Conservation (phyloP, 2,888 invertebrate genomes). For the Sialis fuliginosa region DNA sequence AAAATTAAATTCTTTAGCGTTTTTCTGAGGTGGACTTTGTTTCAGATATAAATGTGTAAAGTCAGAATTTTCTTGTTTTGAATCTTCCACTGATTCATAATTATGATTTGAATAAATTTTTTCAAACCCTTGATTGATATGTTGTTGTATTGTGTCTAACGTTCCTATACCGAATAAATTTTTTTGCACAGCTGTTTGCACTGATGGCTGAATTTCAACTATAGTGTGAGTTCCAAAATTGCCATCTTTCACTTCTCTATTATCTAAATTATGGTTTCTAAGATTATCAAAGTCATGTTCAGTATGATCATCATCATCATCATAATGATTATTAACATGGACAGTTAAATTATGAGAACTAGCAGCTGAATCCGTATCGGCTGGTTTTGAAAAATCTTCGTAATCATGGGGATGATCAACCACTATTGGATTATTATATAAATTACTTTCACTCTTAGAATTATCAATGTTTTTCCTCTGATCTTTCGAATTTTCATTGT, state of each 20-base stretch:
- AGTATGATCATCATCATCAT: background rate
- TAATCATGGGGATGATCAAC: conserved; percentile 17
- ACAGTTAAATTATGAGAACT: conserved; percentile 18
- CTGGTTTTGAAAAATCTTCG: conserved; percentile 17
- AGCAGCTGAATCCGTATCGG: conserved; percentile 34
- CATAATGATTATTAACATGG: conserved; percentile 7
- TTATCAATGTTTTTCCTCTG: conserved; percentile 1
- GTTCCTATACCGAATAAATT: background rate
- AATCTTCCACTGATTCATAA: conserved; percentile 7
- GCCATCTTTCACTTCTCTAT: background rate
- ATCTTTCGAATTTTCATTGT: conserved; percentile 10
- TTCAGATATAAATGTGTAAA: conserved; percentile 37
- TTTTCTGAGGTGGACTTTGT: conserved; percentile 34
- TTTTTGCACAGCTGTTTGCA: conserved; percentile 10
- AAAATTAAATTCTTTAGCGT: conserved; percentile 27
- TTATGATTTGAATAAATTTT: conserved; percentile 1
- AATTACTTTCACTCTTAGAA: conserved; percentile 9
- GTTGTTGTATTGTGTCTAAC: background rate
- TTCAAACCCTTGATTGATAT: background rate
- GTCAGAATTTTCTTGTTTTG: conserved; percentile 18
- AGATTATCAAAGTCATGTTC: background rate
- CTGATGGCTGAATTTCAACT: conserved; percentile 11
- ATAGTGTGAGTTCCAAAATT: background rate
- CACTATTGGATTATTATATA: conserved; percentile 23
- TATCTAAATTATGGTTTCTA: background rate